These are phyloP conservation scores for Nesoenas mayeri DNA, from an alignment of 2,113 vertebrate genomes.

Conservation along the genomic window DNA sequence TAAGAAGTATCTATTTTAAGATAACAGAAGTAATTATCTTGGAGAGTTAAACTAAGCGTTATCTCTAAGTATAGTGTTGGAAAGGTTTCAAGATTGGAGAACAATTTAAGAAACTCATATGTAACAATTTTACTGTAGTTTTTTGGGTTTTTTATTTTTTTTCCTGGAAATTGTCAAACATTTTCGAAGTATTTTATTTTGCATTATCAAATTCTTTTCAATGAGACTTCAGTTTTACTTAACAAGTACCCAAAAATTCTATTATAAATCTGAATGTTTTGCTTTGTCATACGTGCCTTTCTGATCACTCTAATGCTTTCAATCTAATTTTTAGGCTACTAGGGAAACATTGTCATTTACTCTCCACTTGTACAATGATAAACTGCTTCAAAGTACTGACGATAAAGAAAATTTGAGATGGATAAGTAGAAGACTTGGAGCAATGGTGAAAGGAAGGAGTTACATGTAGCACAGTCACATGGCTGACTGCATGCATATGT, in stretches of 20 bases:
- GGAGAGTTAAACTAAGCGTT: neutral
- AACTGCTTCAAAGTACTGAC: neutral
- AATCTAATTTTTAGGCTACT: neutral
- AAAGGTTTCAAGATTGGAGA: neutral
- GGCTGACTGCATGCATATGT: neutral
- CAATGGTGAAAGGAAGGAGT: neutral
- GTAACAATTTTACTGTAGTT: neutral
- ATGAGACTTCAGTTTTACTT: neutral
- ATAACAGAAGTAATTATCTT: neutral
- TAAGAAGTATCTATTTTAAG: neutral
- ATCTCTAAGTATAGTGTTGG: neutral
- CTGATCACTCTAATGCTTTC: neutral
- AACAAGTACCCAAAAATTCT: neutral
- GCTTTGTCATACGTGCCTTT: neutral
- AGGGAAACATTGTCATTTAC: neutral
- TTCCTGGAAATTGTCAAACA: neutral
- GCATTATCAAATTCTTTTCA: neutral
- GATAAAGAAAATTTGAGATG: neutral
- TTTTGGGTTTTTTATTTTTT: neutral
- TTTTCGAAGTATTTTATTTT: neutral
- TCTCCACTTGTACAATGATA: neutral
- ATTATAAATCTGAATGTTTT: neutral
- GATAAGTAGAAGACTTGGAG: neutral
- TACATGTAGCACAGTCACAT: neutral
- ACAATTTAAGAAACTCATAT: neutral